Evolutionary conservation across 2,113 vertebrate genomes (phyloP).

Genomic region (Oryzias curvinotus): DNA sequence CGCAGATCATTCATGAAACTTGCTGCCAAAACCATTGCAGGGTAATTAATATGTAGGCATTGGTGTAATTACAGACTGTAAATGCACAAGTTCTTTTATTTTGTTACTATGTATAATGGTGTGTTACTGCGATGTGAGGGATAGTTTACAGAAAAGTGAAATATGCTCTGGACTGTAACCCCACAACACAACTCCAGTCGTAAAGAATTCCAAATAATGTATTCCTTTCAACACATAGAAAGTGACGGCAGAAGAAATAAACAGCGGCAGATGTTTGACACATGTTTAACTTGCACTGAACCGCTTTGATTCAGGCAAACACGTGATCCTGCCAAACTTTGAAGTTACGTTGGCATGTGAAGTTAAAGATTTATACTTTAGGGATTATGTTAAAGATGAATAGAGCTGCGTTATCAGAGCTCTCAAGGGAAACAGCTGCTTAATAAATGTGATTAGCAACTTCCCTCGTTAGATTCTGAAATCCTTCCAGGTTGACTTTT

Average conservation of each 20-base stretch:
- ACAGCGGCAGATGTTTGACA: conserved; percentile 27
- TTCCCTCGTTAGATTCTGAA: too few relatives aligned
- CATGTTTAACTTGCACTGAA: conserved; percentile 16
- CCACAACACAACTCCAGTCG: not conserved
- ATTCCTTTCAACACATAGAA: conserved; percentile 18
- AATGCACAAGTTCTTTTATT: not conserved
- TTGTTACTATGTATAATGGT: too few relatives aligned
- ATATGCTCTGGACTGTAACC: conserved; percentile 15
- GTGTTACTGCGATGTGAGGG: too few relatives aligned
- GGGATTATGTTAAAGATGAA: conserved; percentile 1
- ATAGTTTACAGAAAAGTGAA: too few relatives aligned
- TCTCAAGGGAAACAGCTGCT: conserved; percentile 1
- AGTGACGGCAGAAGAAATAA: conserved; percentile 6
- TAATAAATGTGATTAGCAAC: too few relatives aligned
- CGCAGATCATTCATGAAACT: conserved; percentile 3
- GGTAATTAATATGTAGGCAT: not conserved
- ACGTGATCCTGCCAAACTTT: conserved; percentile 4
- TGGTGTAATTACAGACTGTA: not conserved
- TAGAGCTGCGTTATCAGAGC: conserved; percentile 4
- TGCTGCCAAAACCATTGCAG: not conserved
- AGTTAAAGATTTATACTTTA: conserved; percentile 1
- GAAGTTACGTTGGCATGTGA: conserved; percentile 12
- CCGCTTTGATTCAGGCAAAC: conserved; percentile 12
- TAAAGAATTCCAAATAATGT: conserved; percentile 8
- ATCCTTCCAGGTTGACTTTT: too few relatives aligned